Conservation (phyloP, 2,113 vertebrate species). For the Ailurus styani region DNA sequence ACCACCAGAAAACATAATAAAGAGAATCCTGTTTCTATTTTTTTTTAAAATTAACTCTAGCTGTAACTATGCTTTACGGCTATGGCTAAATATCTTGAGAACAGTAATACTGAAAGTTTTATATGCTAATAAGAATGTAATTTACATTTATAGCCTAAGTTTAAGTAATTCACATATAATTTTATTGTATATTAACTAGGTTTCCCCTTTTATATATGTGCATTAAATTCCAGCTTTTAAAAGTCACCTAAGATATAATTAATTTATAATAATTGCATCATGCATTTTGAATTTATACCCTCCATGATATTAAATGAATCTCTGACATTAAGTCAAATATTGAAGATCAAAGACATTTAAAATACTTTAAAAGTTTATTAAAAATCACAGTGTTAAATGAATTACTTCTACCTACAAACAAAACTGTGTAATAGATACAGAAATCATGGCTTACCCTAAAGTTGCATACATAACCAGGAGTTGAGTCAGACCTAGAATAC, state of each 20-base stretch:
- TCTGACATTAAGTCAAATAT: constrained; percentile 39
- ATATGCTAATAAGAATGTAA: constrained; percentile 68
- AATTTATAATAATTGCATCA: constrained; percentile 61
- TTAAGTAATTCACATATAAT: constrained; percentile 69
- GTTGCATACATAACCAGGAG: neutral
- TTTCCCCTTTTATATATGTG: constrained; percentile 49
- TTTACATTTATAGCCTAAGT: constrained; percentile 63
- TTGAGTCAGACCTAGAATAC: neutral
- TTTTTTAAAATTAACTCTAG: constrained; percentile 33
- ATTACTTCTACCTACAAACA: neutral
- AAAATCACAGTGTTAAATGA: neutral
- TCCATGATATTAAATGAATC: constrained; percentile 3
- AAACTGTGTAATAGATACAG: neutral
- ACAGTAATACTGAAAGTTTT: constrained; percentile 63
- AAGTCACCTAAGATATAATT: constrained; percentile 65
- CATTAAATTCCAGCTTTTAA: constrained; percentile 73
- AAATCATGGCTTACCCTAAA: neutral
- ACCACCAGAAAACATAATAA: constrained; percentile 32
- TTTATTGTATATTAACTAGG: constrained; percentile 67
- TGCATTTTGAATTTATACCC: constrained; percentile 41
- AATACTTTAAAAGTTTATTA: constrained; percentile 7
- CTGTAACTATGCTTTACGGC: constrained; percentile 47
- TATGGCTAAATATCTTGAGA: constrained; percentile 64
- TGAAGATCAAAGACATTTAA: neutral
- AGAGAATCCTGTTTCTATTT: constrained; percentile 53